Percentiles rank a stretch among this genome's conserved stretches.
These are phyloP conservation scores for Syrista parreyssii DNA, from an alignment of 2,888 invertebrate genomes.

Conservation along the genomic window DNA sequence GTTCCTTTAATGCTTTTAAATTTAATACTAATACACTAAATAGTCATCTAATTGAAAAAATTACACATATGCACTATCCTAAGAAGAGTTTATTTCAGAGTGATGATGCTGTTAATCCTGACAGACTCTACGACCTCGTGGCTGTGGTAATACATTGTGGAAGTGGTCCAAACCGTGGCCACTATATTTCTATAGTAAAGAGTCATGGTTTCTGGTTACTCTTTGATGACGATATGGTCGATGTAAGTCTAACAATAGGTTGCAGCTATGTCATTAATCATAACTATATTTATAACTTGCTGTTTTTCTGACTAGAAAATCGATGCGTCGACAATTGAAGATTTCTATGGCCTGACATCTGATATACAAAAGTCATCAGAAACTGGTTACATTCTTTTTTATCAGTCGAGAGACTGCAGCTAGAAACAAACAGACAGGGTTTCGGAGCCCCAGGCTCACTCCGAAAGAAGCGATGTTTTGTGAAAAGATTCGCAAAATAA, in stretches of 20 bases:
- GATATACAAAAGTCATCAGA: conserved; percentile 99
- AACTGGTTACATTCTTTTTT: conserved; percentile 99
- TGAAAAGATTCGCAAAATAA: not conserved
- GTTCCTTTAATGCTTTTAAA: conserved; percentile 48
- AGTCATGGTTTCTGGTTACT: conserved; percentile 99
- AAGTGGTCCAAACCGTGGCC: conserved; percentile 98
- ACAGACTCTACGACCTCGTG: conserved; percentile 97
- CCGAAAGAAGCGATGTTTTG: not conserved
- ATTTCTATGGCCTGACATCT: conserved; percentile 98
- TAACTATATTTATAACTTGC: conserved; percentile 20
- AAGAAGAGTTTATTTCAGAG: conserved; percentile 73
- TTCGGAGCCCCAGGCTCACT: not conserved
- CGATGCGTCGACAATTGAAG: conserved; percentile 98
- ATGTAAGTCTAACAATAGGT: conserved; percentile 76
- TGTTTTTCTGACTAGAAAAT: conserved; percentile 84
- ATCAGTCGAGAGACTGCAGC: conserved; percentile 89
- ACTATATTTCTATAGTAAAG: conserved; percentile 99
- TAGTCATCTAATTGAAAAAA: not conserved
- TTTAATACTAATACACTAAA: not conserved
- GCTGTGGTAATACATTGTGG: conserved; percentile 99
- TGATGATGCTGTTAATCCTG: conserved; percentile 98
- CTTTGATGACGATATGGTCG: conserved; percentile 99
- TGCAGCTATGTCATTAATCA: not conserved
- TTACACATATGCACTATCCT: not conserved
- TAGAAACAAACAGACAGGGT: conserved; percentile 36